Conservation (phyloP, 1,140 invertebrate genomes). For the Drosophila arawakana region DNA sequence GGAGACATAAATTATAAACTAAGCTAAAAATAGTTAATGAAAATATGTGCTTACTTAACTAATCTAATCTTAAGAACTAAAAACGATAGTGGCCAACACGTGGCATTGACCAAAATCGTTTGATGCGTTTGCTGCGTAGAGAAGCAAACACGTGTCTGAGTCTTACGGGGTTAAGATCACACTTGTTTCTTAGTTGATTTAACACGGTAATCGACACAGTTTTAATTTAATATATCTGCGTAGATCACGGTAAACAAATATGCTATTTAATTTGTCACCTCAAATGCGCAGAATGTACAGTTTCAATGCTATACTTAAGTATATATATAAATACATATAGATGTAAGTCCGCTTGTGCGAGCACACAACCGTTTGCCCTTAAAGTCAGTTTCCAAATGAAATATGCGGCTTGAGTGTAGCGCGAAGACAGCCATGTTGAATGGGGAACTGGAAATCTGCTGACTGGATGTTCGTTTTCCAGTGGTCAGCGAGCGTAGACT, state of each 20-base stretch:
- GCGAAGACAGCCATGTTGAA: conserved; percentile 17
- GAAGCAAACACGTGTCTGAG: conserved; percentile 71
- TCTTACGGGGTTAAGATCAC: conserved; percentile 84
- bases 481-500: conserved; percentile 42
- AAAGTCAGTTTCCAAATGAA: conserved; percentile 57
- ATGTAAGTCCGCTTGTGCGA: neutral
- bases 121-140: conserved; percentile 5
- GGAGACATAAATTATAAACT: neutral
- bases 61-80: conserved; percentile 10
- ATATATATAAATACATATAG: conserved; percentile 3
- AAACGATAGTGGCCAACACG: conserved; percentile 42
- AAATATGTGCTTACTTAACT: conserved; percentile 8
- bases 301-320: conserved; percentile 39
- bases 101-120: conserved; percentile 39
- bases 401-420: conserved; percentile 24
- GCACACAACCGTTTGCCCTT: conserved; percentile 55
- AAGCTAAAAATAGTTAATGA: neutral
- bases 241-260: conserved; percentile 84
- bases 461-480: conserved; percentile 49
- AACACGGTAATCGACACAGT: conserved; percentile 83
- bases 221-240: conserved; percentile 83
- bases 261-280: conserved; percentile 76
- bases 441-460: conserved; percentile 43
- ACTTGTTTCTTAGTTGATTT: conserved; percentile 78
- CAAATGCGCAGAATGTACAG: conserved; percentile 83